Base-by-base conservation (phyloP, 2,797 vertebrate species). In the Cossypha niveicapilla region DNA sequence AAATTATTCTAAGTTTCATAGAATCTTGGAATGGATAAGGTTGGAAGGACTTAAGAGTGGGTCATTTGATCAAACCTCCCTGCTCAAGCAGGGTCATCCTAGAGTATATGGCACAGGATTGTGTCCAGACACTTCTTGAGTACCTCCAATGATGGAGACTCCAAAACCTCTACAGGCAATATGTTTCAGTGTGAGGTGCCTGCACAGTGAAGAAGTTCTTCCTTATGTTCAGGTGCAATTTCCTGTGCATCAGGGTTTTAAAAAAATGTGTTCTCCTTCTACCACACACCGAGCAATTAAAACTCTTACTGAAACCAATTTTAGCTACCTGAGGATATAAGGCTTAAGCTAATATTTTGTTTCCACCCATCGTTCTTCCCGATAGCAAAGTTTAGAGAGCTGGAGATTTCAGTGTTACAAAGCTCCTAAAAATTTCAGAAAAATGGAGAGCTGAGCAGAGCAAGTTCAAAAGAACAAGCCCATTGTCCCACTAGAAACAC, bases 351-450 rank as follows among this genome's bases (percentile, higher is more conserved):
- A 56, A 51, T 14, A 25, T 32, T 41, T 37, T 70, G 28, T 41
- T 84, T 63, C 37, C 6, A 4, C 28, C 11, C 12, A 42, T 21
- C 0, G 0, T 6, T 71, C 28, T 34, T 74, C 28, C 14, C 19
- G 51, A 60, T 16, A 81, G 32, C 15, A 70, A 83, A 23, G 37
- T 61, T 78, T 53, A 53, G 16, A 60, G 25, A 82, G 39, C 16
- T 66, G 44, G 39, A 77, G 21, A 60, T 34, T 67, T 58, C 73
- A 81, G 24, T 70, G 18, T 24, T 16, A 54, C 6, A 51, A 54
- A 80, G 41, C 23, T 77, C 18, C 25, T 58, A 19, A 6, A 76
- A 50, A 17, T n/a, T 37, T 34, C 25, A 27, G 23, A 8, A 74
- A 42, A 74, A 77, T 3, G 3, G 15, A 84, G 21, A 17, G 14